Conservation (phyloP, 2,888 invertebrate genomes). For the Eulithis testata region DNA sequence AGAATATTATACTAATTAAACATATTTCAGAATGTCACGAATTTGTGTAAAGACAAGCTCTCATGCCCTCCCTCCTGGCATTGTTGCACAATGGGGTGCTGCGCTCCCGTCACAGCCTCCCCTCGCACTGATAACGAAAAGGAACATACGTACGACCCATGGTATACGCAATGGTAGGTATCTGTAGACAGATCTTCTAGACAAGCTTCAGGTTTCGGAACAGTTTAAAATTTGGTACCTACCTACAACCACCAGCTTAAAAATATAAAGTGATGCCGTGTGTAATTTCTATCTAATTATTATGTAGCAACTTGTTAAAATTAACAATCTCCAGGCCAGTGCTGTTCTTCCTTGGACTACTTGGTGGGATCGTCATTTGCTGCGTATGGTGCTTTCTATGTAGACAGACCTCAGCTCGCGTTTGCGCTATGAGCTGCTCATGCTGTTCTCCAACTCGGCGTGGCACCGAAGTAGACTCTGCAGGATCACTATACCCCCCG, state of each 20-base stretch:
- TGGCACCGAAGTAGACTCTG: constrained; percentile 90
- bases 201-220: not conserved
- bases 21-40: constrained; percentile 27
- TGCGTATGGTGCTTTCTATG: constrained; percentile 84
- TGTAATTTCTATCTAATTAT: no score
- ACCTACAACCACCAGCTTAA: no score
- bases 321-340: constrained; percentile 78
- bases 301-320: not conserved
- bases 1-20: not conserved
- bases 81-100: constrained; percentile 87
- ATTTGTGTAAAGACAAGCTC: constrained; percentile 27
- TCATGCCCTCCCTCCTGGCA: constrained; percentile 27
- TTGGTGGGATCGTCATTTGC: constrained; percentile 87
- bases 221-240: not conserved
- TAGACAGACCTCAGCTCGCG: constrained; percentile 52
- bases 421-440: constrained; percentile 48
- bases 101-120: constrained; percentile 76
- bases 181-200: not conserved
- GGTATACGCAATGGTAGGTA: constrained; percentile 74
- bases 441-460: constrained; percentile 72
- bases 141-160: constrained; percentile 56
- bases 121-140: constrained; percentile 59
- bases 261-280: no score
- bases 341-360: constrained; percentile 88
- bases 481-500: constrained; percentile 92